Evolutionary conservation across 2,888 invertebrate species (phyloP).

Genomic region (Scaptomyza flava): DNA sequence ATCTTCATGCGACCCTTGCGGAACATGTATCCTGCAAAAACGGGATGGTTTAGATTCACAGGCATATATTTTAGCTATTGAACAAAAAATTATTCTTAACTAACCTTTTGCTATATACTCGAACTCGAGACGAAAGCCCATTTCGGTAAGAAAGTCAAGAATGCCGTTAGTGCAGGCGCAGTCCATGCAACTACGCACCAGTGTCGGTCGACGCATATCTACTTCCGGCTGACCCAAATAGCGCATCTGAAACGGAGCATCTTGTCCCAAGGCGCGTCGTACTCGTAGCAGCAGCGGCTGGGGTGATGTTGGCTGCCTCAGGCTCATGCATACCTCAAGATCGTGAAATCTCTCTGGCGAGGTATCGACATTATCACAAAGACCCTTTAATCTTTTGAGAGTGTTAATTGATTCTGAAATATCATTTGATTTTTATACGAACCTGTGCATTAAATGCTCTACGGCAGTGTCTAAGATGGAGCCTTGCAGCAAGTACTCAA

Average conservation of each 20-base stretch:
- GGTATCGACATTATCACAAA: conserved; percentile 96
- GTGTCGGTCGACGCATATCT: conserved; percentile 94
- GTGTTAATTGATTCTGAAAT: neutral
- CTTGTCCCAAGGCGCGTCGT: conserved; percentile 91
- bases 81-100: too few species aligned
- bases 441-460: conserved; percentile 94
- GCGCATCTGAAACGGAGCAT: conserved; percentile 90
- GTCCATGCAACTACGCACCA: conserved; percentile 96
- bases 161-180: conserved; percentile 96
- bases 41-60: neutral
- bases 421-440: neutral
- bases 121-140: conserved; percentile 96
- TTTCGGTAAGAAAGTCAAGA: conserved; percentile 95
- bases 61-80: too few species aligned
- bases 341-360: conserved; percentile 97
- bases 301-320: conserved; percentile 88
- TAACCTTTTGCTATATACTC: conserved; percentile 95
- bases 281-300: conserved; percentile 91
- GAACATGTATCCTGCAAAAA: conserved; percentile 90
- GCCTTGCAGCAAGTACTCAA: conserved; percentile 96
- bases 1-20: conserved; percentile 98
- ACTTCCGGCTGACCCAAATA: conserved; percentile 96
- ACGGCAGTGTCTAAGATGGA: conserved; percentile 96
- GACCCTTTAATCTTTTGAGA: conserved; percentile 88
- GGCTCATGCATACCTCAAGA: conserved; percentile 95